phyloP scores from a whole-genome alignment of 1,140 invertebrate genomes.

The Drosophila erecta region DNA sequence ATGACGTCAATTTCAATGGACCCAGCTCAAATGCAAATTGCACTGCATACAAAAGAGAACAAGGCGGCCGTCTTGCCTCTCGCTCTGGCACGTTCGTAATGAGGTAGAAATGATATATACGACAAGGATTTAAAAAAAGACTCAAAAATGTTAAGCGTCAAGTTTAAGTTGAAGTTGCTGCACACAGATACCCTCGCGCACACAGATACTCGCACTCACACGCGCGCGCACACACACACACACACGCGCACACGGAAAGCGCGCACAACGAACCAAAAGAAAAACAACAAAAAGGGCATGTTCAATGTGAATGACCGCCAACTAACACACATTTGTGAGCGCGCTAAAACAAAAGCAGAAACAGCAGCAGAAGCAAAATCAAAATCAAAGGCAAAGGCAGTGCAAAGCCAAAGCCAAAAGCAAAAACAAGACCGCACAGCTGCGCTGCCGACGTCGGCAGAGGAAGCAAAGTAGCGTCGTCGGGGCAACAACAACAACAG shows the following conservation, averaged over 20 bases:
- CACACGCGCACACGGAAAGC: conserved; percentile 3
- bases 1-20: conserved; percentile 55
- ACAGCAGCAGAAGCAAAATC: conserved; percentile 29
- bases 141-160: conserved; percentile 43
- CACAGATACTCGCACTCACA: conserved; percentile 14
- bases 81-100: background rate
- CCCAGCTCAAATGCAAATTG: conserved; percentile 24
- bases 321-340: conserved; percentile 84
- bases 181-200: conserved; percentile 24
- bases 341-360: conserved; percentile 79
- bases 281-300: conserved; percentile 70
- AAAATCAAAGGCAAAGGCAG: conserved; percentile 42
- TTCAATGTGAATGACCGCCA: conserved; percentile 84
- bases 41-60: conserved; percentile 4
- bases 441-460: conserved; percentile 48
- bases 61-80: background rate
- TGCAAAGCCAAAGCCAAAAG: no score
- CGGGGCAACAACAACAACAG: conserved; percentile 24
- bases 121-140: conserved; percentile 7
- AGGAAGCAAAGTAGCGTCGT: conserved; percentile 57
- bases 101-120: background rate
- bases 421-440: conserved; percentile 3
- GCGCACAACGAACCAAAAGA: conserved; percentile 18
- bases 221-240: conserved; percentile 19
- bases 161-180: conserved; percentile 52